A percentile compares a stretch with the other conserved stretches of the same genome.
Conservation (phyloP, 2,888 invertebrate genomes). For the Timema cristinae region DNA sequence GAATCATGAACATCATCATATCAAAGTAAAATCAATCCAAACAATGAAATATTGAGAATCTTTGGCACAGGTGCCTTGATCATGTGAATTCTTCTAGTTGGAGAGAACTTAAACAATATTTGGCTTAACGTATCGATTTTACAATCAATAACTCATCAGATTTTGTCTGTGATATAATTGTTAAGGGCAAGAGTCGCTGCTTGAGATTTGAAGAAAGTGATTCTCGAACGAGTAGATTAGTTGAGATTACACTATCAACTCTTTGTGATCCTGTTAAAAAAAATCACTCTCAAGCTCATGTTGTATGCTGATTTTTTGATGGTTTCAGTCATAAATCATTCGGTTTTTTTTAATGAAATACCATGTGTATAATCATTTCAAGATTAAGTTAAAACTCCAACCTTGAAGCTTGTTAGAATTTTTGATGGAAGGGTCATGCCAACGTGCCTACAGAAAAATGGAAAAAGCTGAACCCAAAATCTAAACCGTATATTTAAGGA, state of each 20-base stretch:
- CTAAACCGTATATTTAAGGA: background rate
- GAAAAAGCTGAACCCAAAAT: background rate
- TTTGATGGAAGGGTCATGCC: conserved; percentile 1
- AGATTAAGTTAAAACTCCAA: background rate
- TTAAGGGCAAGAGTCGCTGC: background rate
- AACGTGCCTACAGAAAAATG: background rate
- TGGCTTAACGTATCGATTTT: background rate
- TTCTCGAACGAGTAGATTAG: background rate
- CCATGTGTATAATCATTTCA: background rate
- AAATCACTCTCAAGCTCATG: conserved; percentile 1
- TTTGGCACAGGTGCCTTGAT: background rate
- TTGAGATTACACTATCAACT: background rate
- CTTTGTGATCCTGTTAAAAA: background rate
- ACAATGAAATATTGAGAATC: background rate
- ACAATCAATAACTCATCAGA: background rate
- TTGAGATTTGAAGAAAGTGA: conserved; percentile 1
- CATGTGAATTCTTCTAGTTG: conserved; percentile 1
- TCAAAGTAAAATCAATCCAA: background rate
- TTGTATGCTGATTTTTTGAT: background rate
- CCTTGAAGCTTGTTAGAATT: background rate
- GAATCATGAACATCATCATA: background rate
- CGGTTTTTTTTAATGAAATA: background rate
- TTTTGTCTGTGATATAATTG: background rate
- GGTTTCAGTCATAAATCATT: background rate
- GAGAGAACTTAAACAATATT: background rate